Base-by-base conservation (phyloP, 2,888 invertebrate genomes). In the Taenaris catops region DNA sequence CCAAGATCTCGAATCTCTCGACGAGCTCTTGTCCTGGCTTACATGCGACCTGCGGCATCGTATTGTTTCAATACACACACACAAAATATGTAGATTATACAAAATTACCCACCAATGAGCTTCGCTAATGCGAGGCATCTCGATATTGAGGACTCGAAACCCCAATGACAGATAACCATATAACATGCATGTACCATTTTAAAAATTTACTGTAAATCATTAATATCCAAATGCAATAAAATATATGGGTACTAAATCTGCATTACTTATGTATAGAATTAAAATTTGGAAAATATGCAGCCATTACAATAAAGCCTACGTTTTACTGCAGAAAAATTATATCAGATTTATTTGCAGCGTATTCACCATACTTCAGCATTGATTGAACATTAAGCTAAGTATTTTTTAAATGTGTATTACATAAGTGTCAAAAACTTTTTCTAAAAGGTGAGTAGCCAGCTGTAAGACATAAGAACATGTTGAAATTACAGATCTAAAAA, bases 21-120 rank as follows among this genome's bases (percentile, higher is more conserved):
- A 47, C 12, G 74, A 57, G 26, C 62, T 60, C 69, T 86, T 83
- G 62, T 86, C 84, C 62, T 79, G 80, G 68, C 64, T 72, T 52
- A 79, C 74, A 70, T 80, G 75, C 40, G 84, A 84, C 79, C 84
- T 84, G 84, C 59, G 53, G 63, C 46, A 49, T 60, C 60, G 63
- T 48, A 61, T 49, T 34, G 34, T 44, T 58, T 57, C 52, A 63
- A 54, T 63, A 59, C 53, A 66, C 57, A n/a, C n/a, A 65, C 63
- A 67, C 53, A 51, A 32, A 9, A 7, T 26, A 19, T 20, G 19
- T 16, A 8, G 11, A 25, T 7, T 10, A 9, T 11, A 36, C 11
- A 36, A 8, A 26, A 24, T 35, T 1, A 11, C 5, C 6, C 14
- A 17, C 14, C 4, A 7, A 16, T 4, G 3, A 4, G 8, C 8